phyloP scores from a whole-genome alignment of 2,888 invertebrate genomes.

The Parthenolecanium corni region DNA sequence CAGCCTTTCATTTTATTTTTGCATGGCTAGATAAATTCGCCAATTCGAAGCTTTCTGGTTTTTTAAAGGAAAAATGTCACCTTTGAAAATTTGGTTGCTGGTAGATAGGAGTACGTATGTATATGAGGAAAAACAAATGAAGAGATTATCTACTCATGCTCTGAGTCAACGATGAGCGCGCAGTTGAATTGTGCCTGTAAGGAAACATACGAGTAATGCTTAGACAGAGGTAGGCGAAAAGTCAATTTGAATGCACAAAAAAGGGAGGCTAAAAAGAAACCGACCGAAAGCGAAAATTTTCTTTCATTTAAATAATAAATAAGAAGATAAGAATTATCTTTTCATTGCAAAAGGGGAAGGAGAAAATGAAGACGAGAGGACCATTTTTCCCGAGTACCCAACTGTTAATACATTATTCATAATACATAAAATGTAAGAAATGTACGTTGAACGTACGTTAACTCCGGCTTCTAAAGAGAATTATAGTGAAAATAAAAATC shows the following conservation, averaged over 20 bases:
- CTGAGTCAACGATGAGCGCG: no score
- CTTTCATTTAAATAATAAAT: conserved; percentile 25
- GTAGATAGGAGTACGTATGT: no score
- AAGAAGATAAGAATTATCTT: conserved; percentile 23
- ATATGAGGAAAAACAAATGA: no score
- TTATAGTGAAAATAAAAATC: conserved; percentile 19
- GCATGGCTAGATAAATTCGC: no score
- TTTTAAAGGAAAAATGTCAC: no score
- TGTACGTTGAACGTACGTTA: conserved; percentile 24
- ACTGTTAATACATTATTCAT: conserved; percentile 24
- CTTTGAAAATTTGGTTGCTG: no score
- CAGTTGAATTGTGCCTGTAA: no score
- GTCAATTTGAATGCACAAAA: background rate
- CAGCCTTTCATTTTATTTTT: no score
- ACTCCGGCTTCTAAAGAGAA: conserved; percentile 6
- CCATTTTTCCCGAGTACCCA: conserved; percentile 9
- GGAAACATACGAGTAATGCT: no score
- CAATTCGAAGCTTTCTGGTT: no score
- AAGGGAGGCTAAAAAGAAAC: background rate
- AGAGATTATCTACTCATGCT: no score
- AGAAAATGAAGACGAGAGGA: no score
- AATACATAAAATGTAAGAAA: conserved; percentile 21
- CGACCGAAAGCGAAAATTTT: conserved; percentile 11
- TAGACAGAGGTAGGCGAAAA: background rate
- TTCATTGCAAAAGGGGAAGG: conserved; percentile 11